Base-by-base conservation (phyloP, 1,140 invertebrate genomes). In the Steinernema feltiae region DNA sequence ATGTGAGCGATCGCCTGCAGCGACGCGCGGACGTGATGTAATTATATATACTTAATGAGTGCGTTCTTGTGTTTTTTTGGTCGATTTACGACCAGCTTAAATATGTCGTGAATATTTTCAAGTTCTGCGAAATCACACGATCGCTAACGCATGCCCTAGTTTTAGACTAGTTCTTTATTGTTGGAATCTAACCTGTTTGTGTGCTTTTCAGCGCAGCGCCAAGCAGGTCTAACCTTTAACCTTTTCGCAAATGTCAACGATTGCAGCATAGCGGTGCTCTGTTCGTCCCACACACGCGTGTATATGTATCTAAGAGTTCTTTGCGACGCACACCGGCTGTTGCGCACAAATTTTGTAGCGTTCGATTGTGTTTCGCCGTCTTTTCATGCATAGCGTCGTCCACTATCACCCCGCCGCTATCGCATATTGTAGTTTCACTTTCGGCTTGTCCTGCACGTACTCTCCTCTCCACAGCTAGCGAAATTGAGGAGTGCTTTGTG, bases 271-370 rank as follows among this genome's bases (percentile, higher is more conserved):
- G n/a, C n/a, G n/a, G n/a, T n/a, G n/a, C n/a, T n/a, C n/a, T n/a
- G n/a, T n/a, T n/a, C n/a, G n/a, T n/a, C n/a, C n/a, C n/a, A n/a
- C n/a, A n/a, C n/a, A n/a, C n/a, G n/a, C n/a, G n/a, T n/a, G n/a
- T n/a, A n/a, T n/a, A n/a, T n/a, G n/a, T n/a, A n/a, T n/a, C n/a
- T n/a, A n/a, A n/a, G n/a, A n/a, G n/a, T n/a, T n/a, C n/a, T n/a
- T n/a, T n/a, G n/a, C n/a, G n/a, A n/a, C n/a, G n/a, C n/a, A n/a
- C 15, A 63, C 24, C 3, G 7, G 12, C 15, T 27, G 53, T 27
- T 21, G 53, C 53, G 53, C 53, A 63, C 53, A 63, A 63, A 63
- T 63, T 3, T 63, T 63, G 53, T 63, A 63, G 53, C 24, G 53
- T 7, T 63, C 53, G 53, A 15, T 7, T 63, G n/a, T n/a, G n/a